Evolutionary conservation across 1,140 invertebrate species (phyloP), one percentile per base, ranked within the genome.

Genomic region (Mizuhopecten yessoensis): DNA sequence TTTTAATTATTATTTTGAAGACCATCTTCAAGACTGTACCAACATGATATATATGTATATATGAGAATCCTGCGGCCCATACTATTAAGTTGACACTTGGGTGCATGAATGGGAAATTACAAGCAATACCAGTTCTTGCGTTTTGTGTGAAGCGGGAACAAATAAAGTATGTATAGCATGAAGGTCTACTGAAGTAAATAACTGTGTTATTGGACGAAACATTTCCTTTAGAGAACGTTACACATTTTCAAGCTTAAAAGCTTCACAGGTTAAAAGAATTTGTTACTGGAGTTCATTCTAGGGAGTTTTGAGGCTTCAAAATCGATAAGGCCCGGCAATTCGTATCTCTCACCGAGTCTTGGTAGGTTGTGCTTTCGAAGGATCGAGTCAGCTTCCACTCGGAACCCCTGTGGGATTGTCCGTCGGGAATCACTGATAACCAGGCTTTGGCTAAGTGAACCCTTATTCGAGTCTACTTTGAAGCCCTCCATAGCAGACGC

Each of bases 281-380:
- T 92, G 34, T 94, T 92, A 34, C 90, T 90, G 2, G 93, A 90
- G 86, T 92, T 75, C 17, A 90, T 88, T 36, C 93, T 92, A 29
- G 34, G 90, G 34, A 94, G 93, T 89, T 93, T 92, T n/a, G 91
- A 88, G 29, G 92, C 89, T 17, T 95, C 95, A 49, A 95, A 94
- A 45, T 94, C 94, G 1, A 94, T 86, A 0, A 96, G 88, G 0
- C 95, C 95, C 0, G 94, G 92, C 29, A 96, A 88, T 93, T 96
- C 95, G 90, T 93, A 93, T 90, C 95, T 87, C 88, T 96, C 95
- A 10, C 95, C 95, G 23, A 96, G 87, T 86, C 95, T 95, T 33
- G 94, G 94, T 33, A 96, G 92, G 0, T 93, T 94, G 87, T 95
- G 94, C 42, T 94, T 95, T 87, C 94, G 95, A 23, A 96, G 90